These are phyloP conservation scores for Tapirus terrestris DNA, from an alignment of 2,113 vertebrate species.

Conservation along the genomic window DNA sequence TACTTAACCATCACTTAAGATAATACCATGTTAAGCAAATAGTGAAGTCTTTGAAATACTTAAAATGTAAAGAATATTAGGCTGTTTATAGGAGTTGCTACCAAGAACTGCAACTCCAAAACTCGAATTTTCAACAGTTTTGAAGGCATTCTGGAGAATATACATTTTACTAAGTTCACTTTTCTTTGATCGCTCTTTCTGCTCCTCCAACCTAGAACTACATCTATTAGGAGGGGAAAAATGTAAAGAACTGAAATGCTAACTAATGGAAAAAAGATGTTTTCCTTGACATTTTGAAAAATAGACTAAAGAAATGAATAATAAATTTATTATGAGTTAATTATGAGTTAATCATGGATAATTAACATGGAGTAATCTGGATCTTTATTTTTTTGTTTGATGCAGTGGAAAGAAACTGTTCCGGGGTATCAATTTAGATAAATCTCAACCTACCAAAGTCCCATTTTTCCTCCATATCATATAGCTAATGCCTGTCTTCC, in stretches of 20 bases:
- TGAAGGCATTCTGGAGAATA: conserved; percentile 34
- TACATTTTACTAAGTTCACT: background rate
- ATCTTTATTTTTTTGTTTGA: conserved; percentile 36
- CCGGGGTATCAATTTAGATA: background rate
- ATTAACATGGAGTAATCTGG: background rate
- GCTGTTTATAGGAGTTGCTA: background rate
- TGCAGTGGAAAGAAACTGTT: background rate
- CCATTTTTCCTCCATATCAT: conserved; percentile 31
- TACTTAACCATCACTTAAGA: background rate
- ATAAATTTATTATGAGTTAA: conserved; percentile 21
- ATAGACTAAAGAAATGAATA: conserved; percentile 38
- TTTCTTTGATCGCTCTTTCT: conserved; percentile 5
- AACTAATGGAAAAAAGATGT: background rate
- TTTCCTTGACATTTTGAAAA: conserved; percentile 45
- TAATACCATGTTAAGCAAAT: background rate
- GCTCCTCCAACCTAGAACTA: background rate
- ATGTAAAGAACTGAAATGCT: background rate
- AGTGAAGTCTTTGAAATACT: conserved; percentile 29
- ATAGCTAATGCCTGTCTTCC: conserved; percentile 23
- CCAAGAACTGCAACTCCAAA: background rate
- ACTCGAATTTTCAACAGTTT: conserved; percentile 41
- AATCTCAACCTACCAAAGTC: background rate
- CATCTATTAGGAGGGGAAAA: background rate
- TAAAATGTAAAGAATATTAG: conserved; percentile 24
- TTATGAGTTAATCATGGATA: conserved; percentile 17